Conservation (phyloP, 2,888 invertebrate genomes). For the Timema podura region DNA sequence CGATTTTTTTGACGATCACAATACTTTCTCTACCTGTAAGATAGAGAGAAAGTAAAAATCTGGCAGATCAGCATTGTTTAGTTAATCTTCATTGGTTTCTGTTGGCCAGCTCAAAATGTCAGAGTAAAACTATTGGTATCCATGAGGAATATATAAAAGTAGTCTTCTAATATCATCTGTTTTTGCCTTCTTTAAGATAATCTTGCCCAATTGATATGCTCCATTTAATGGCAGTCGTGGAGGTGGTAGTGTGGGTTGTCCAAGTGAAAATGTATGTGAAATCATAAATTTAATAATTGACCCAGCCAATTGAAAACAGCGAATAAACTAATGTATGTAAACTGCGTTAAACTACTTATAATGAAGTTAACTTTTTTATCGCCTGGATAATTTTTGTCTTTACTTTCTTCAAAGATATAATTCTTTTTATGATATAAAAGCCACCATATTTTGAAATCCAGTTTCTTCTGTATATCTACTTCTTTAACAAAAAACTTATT, state of each 20-base stretch:
- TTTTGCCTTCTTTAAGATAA: slow-evolving; percentile 11
- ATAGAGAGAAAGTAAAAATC: too few relatives aligned
- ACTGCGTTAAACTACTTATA: background rate
- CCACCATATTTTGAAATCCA: background rate
- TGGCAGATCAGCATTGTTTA: too few relatives aligned
- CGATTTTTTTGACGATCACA: too few relatives aligned
- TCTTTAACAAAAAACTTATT: background rate
- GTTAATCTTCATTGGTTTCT: background rate
- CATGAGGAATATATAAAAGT: background rate
- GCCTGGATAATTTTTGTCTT: background rate
- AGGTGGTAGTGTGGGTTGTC: background rate
- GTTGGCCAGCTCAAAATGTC: background rate
- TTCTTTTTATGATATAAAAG: background rate
- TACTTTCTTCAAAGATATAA: background rate
- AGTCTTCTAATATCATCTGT: background rate
- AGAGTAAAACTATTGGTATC: background rate
- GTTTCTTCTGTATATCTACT: background rate
- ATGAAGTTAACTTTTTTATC: background rate
- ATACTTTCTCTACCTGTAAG: too few relatives aligned
- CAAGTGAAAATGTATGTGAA: background rate
- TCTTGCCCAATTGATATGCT: background rate
- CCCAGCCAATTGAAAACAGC: background rate
- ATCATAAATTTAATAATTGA: background rate
- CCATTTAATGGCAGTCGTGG: background rate
- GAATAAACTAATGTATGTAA: background rate